Conservation (phyloP, 2,113 vertebrate genomes). For the Nycticorax nycticorax region DNA sequence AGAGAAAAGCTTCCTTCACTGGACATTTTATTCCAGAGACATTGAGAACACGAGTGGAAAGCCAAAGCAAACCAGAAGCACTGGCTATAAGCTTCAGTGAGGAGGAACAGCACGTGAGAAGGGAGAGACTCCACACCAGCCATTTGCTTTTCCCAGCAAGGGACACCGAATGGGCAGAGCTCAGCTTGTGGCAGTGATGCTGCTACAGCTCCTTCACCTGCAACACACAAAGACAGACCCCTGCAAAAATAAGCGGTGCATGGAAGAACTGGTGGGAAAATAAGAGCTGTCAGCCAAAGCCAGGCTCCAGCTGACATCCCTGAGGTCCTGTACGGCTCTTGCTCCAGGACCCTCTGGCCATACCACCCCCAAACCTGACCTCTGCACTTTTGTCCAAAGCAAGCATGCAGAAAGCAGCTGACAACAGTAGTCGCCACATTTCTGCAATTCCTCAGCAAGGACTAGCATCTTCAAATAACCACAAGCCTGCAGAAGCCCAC, state of each 20-base stretch:
- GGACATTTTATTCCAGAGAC: background rate
- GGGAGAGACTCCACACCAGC: background rate
- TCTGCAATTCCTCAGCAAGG: slow-evolving; percentile 9
- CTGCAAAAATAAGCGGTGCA: background rate
- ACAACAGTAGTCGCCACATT: background rate
- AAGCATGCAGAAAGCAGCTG: background rate
- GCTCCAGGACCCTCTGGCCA: background rate
- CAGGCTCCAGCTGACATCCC: background rate
- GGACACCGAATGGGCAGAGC: background rate
- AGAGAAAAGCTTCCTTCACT: background rate
- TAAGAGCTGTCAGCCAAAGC: background rate
- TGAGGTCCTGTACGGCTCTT: background rate
- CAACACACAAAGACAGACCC: background rate
- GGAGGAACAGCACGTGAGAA: background rate
- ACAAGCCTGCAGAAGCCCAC: background rate
- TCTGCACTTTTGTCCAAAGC: background rate
- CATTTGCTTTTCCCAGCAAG: background rate
- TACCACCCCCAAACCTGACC: background rate
- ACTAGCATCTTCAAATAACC: background rate
- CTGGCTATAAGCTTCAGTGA: background rate
- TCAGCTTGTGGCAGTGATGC: background rate
- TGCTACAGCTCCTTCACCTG: background rate
- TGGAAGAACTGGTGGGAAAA: background rate
- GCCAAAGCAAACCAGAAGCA: background rate
- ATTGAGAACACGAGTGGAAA: background rate